Percentiles rank a stretch among this genome's conserved stretches.
These are phyloP conservation scores for Drosophila malerkotliana DNA, from an alignment of 1,140 invertebrate species.

Conservation along the genomic window DNA sequence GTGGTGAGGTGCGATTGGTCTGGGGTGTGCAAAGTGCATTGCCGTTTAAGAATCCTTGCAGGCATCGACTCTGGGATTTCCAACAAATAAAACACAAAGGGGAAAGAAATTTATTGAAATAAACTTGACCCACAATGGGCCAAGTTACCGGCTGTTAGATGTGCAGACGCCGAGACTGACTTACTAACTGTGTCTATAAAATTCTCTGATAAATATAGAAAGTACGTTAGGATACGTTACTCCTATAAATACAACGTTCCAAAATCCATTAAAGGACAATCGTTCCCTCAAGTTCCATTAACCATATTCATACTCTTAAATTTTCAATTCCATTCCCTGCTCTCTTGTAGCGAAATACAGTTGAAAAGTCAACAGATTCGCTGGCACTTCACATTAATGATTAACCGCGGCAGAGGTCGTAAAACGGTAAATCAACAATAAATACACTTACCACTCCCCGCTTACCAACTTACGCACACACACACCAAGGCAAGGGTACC, in stretches of 20 bases:
- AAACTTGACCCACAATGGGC: slow-evolving; percentile 56
- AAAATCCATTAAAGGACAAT: too few species aligned
- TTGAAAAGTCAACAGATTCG: slow-evolving; percentile 31
- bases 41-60: slow-evolving; percentile 42
- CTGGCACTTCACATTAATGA: slow-evolving; percentile 19
- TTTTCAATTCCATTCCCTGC: background rate
- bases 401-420: slow-evolving; percentile 39
- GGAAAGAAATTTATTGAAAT: slow-evolving; percentile 49
- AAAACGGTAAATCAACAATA: slow-evolving; percentile 50
- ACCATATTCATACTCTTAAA: too few species aligned
- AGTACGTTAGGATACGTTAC: too few species aligned
- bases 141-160: background rate
- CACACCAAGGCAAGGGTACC: background rate
- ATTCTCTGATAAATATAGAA: background rate
- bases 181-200: background rate
- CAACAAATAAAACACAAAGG: slow-evolving; percentile 21
- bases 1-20: background rate
- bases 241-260: too few species aligned
- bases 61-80: slow-evolving; percentile 16
- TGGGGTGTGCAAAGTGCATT: slow-evolving; percentile 43
- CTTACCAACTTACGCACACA: slow-evolving; percentile 28
- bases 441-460: slow-evolving; percentile 26
- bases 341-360: background rate
- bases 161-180: background rate
- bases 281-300: too few species aligned